These are phyloP conservation scores for Sepioteuthis lessoniana DNA, from an alignment of 2,888 invertebrate species.

Conservation along the genomic window DNA sequence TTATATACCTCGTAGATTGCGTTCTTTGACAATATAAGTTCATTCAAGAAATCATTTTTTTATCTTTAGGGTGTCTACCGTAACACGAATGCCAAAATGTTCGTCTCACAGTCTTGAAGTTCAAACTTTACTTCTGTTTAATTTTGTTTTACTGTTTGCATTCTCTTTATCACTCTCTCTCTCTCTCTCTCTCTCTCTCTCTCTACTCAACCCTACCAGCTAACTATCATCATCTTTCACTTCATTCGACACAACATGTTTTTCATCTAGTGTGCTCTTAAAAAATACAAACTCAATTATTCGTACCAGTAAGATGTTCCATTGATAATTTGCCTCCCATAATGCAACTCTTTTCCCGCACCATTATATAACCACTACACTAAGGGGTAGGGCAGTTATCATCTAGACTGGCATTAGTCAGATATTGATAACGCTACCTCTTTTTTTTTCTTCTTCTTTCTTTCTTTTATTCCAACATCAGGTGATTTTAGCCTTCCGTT, in stretches of 20 bases:
- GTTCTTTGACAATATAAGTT: too few species aligned
- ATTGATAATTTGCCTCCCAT: background rate
- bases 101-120: too few species aligned
- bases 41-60: too few species aligned
- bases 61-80: too few species aligned
- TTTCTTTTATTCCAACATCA: background rate
- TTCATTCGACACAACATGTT: background rate
- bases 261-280: background rate
- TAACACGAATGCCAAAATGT: too few species aligned
- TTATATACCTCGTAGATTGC: too few species aligned
- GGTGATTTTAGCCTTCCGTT: slow-evolving; percentile 21
- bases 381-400: background rate
- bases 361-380: background rate
- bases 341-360: background rate
- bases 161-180: too few species aligned
- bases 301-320: background rate
- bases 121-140: too few species aligned
- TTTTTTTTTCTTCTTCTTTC: background rate
- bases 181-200: too few species aligned
- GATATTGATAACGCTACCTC: background rate
- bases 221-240: background rate
- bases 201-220: background rate
- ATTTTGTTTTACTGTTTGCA: fast-evolving
- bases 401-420: background rate
- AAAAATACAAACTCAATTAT: slow-evolving; percentile 21